Evolutionary conservation across 2,888 invertebrate genomes (phyloP), one percentile per base, ranked within the genome.

Genomic region (Drosophila multiciliata): DNA sequence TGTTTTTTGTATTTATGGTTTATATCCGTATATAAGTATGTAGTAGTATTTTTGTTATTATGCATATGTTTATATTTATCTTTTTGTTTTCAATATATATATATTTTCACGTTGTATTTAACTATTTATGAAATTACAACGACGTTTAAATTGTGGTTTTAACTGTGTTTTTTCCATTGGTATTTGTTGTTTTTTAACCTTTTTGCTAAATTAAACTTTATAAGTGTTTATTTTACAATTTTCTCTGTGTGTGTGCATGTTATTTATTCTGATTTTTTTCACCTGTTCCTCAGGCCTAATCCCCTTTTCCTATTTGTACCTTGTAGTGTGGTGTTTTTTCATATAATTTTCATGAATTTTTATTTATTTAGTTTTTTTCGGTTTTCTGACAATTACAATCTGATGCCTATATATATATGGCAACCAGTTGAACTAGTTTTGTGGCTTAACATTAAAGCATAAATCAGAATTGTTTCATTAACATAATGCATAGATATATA

Each of bases 341-440:
- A 70, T 75, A 62, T 68, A 38, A 53, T 69, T 63, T 35, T 45
- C 12, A 40, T 42, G 20, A 20, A 26, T n/a, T 38, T 62, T 54
- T 59, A 42, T 36, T 32, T 40, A 61, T 58, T 65, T 32, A 4
- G 29, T 4, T 76, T 33, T 45, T 67, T 74, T 38, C 12, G 15
- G 5, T 57, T 55, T 42, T 15, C 23, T 48, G 80, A 69, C 66
- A 66, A 66, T 69, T 74, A 58, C 64, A 73, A 68, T 62, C 54
- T 58, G 61, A 48, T 50, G 45, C 26, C 3, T 20, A 5, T 45
- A 45, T 36, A 52, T 15, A 35, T 38, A 35, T 72, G 83, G 82
- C 80, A 82, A 88, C 87, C 89, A 83, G 83, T 83, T 88, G 66
- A 74, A 83, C 87, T 80, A 89, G 89, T 83, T 75, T 65, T 33